Base-by-base conservation (phyloP, 1,140 invertebrate species). In the Bombus cullumanus region DNA sequence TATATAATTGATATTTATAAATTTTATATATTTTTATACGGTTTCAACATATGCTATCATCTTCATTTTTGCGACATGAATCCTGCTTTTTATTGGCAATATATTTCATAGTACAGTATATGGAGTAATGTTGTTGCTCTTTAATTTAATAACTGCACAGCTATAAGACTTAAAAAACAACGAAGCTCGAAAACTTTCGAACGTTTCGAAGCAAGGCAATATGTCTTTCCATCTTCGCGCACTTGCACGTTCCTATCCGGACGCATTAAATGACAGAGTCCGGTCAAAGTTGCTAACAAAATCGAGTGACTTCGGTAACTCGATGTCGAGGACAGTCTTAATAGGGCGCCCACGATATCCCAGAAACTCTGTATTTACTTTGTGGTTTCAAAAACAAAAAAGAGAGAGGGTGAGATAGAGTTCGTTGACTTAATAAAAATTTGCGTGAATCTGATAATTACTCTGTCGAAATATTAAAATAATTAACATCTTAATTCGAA, bases 251-350 rank as follows among this genome's bases (percentile, higher is more conserved):
- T 5, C 18, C 41, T 47, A n/a, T 74, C 9, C 31, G 4, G 9
- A 25, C 10, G n/a, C 28, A 25, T 18, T n/a, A n/a, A 47, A 74
- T 74, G 22, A 53, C 25, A 74, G n/a, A n/a, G 9, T 3, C 15
- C 4, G n/a, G 15, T 12, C n/a, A 18, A 74, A 74, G 31, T 74
- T 74, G 18, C n/a, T 74, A 34, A 5, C n/a, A 25, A 74, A 74
- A 31, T 34, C n/a, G 18, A 47, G n/a, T 74, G 41, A 74, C 72
- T 74, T 74, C 15, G 41, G n/a, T 47, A 73, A 34, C 41, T 73
- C 39, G 72, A 73, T 31, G n/a, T 73, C n/a, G 41, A 22, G 18
- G 10, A 18, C 10, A 5, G n/a, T 74, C 41, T 74, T 74, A 74
- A 74, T 22, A 74, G 41, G 1, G 5, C 25, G 34, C 9, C 4